These are phyloP conservation scores for Lycocerus yunnanus DNA, from an alignment of 2,888 invertebrate genomes.

Conservation along the genomic window DNA sequence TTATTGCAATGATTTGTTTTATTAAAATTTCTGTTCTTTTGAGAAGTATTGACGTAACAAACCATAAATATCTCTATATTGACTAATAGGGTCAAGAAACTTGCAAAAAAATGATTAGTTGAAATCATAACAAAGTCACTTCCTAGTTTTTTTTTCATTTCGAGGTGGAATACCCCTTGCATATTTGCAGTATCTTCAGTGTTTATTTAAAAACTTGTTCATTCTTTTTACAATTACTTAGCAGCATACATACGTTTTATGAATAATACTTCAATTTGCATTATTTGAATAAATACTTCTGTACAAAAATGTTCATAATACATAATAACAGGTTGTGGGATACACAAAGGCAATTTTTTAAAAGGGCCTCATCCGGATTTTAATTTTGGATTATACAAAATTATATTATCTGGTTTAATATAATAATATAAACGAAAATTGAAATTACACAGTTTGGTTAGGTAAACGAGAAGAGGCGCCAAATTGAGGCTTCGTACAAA, in stretches of 20 bases:
- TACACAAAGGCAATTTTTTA: neutral
- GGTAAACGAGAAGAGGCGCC: neutral
- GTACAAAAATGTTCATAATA: neutral
- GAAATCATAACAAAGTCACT: neutral
- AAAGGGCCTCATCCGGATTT: neutral
- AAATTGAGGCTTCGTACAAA: neutral
- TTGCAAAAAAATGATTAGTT: neutral
- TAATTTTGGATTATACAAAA: neutral
- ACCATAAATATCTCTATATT: neutral
- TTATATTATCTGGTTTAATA: no score
- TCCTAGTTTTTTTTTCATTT: neutral
- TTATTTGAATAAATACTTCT: neutral
- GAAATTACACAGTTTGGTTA: neutral
- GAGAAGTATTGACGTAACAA: neutral
- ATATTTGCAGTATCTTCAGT: neutral
- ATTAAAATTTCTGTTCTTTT: neutral
- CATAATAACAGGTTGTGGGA: neutral
- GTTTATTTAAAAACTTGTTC: neutral
- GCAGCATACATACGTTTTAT: neutral
- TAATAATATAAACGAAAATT: neutral
- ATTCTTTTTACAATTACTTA: neutral
- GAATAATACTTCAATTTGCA: neutral
- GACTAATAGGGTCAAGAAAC: neutral
- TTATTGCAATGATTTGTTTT: neutral
- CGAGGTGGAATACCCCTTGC: neutral